Conservation (phyloP, 2,888 invertebrate species). For the Sclerodermus sp. region DNA sequence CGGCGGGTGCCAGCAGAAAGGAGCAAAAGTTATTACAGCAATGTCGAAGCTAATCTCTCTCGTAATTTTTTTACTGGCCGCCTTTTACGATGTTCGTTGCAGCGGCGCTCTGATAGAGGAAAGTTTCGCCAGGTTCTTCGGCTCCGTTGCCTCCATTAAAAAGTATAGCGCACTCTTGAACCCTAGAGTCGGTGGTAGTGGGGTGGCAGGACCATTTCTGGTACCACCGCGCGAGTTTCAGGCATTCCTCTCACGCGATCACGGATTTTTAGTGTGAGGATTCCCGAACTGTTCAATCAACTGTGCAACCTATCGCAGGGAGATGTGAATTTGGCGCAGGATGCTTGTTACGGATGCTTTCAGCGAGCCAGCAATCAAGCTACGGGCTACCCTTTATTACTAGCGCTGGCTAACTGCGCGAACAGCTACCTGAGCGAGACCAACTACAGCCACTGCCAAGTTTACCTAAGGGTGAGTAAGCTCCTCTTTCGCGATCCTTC, state of each 20-base stretch:
- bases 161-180: slow-evolving; percentile 26
- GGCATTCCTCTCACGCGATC: too few species aligned
- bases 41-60: slow-evolving; percentile 23
- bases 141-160: slow-evolving; percentile 20
- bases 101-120: slow-evolving; percentile 28
- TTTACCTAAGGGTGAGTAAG: slow-evolving; percentile 35
- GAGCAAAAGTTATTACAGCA: slow-evolving; percentile 14
- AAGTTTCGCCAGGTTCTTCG: slow-evolving; percentile 32
- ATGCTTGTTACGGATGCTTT: slow-evolving; percentile 69
- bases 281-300: slow-evolving; percentile 63
- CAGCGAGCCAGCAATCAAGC: slow-evolving; percentile 59
- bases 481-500: too few species aligned
- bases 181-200: too few species aligned
- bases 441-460: slow-evolving; percentile 43
- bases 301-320: slow-evolving; percentile 70
- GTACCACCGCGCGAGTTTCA: too few species aligned
- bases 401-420: slow-evolving; percentile 43
- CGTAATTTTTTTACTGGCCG: slow-evolving; percentile 4
- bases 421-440: slow-evolving; percentile 41
- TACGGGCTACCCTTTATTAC: slow-evolving; percentile 38
- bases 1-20: slow-evolving; percentile 12
- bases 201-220: too few species aligned
- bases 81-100: slow-evolving; percentile 9
- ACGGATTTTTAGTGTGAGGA: slow-evolving; percentile 49
- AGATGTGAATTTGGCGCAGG: slow-evolving; percentile 62